Evolutionary conservation across 2,113 vertebrate genomes (phyloP).

Genomic region (Sorex araneus): DNA sequence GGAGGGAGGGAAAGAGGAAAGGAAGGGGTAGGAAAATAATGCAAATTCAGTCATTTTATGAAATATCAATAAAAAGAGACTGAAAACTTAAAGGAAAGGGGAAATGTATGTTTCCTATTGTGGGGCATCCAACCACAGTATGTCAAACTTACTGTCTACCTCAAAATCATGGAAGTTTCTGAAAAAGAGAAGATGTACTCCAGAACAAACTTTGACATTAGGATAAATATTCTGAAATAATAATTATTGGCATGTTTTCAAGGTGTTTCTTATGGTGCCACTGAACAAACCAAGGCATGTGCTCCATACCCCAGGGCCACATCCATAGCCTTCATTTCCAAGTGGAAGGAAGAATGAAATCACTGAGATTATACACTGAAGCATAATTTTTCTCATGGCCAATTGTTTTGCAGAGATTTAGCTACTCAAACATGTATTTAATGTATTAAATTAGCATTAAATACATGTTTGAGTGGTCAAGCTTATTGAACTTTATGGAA

Average conservation of each 20-base stretch:
- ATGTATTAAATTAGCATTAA: constrained; percentile 36
- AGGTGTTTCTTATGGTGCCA: too few species aligned
- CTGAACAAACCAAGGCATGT: too few species aligned
- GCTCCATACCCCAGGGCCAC: too few species aligned
- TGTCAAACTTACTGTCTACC: background rate
- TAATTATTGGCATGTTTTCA: constrained; percentile 39
- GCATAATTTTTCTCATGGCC: constrained; percentile 16
- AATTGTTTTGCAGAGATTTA: background rate
- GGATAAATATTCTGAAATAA: constrained; percentile 42
- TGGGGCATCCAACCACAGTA: background rate
- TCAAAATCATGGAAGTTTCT: background rate
- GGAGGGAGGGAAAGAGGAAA: background rate
- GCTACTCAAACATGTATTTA: too few species aligned
- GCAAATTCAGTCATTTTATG: background rate
- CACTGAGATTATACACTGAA: constrained; percentile 7
- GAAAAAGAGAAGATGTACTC: background rate
- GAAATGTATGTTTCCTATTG: background rate
- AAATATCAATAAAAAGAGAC: background rate
- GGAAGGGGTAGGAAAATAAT: background rate
- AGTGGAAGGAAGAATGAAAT: background rate
- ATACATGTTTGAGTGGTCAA: background rate
- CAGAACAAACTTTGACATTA: background rate
- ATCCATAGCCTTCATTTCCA: background rate
- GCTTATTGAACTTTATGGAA: constrained; percentile 48
- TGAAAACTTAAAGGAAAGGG: background rate